Conservation (phyloP, 2,888 invertebrate species). For the Hoplodrina blanda region DNA sequence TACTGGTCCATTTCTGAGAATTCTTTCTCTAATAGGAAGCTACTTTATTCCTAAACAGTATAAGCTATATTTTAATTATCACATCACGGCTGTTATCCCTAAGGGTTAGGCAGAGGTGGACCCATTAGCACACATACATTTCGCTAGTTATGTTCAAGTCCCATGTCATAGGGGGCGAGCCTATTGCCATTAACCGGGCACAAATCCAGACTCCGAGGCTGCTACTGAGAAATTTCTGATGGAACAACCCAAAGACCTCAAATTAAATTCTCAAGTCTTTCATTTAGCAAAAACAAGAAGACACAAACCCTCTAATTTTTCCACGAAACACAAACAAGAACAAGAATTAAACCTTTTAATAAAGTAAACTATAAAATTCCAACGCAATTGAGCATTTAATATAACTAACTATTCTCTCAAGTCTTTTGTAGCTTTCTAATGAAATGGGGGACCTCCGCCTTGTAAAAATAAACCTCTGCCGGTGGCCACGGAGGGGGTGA, state of each 20-base stretch:
- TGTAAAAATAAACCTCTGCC: slow-evolving; percentile 70
- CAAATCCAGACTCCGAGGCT: too few relatives aligned
- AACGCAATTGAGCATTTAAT: slow-evolving; percentile 65
- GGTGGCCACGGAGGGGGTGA: slow-evolving; percentile 21
- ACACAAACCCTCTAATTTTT: not conserved
- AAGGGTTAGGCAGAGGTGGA: too few relatives aligned
- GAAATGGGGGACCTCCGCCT: slow-evolving; percentile 72
- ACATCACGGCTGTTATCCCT: too few relatives aligned
- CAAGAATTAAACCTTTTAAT: slow-evolving; percentile 33
- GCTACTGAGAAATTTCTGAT: too few relatives aligned
- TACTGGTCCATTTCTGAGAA: too few relatives aligned
- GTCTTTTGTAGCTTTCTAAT: slow-evolving; percentile 75
- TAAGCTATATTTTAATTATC: too few relatives aligned
- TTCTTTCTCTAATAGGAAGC: too few relatives aligned
- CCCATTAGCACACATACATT: too few relatives aligned
- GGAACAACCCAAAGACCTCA: not conserved
- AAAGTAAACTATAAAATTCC: slow-evolving; percentile 48
- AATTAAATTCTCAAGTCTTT: not conserved
- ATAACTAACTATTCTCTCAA: slow-evolving; percentile 60
- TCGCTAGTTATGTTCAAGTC: too few relatives aligned
- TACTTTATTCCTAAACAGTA: too few relatives aligned
- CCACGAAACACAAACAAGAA: slow-evolving; percentile 7
- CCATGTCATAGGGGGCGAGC: too few relatives aligned
- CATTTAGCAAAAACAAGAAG: not conserved
- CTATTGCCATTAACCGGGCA: too few relatives aligned